A percentile compares a stretch with the other conserved stretches of the same genome.
Conservation (phyloP, 2,888 invertebrate species). For the Punctoribates punctum region DNA sequence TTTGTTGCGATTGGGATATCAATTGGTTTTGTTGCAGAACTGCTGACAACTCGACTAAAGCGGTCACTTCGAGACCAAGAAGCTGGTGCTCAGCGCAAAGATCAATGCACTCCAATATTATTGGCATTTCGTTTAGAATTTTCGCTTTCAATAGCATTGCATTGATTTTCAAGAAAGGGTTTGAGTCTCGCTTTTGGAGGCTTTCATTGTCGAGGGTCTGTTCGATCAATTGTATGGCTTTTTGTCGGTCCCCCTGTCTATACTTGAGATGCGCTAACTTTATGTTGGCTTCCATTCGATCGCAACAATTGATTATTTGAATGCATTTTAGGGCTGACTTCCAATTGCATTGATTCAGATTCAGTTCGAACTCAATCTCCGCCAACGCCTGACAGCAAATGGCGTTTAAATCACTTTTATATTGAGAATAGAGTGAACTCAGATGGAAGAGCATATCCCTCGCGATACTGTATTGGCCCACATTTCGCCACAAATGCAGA, state of each 20-base stretch:
- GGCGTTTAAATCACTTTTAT: slow-evolving; percentile 21
- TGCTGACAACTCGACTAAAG: slow-evolving; percentile 8
- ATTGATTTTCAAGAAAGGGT: slow-evolving; percentile 21
- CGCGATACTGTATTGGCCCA: slow-evolving; percentile 35
- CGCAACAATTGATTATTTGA: slow-evolving; percentile 34
- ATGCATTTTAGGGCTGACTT: slow-evolving; percentile 37
- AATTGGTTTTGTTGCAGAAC: not conserved
- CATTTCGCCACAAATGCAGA: slow-evolving; percentile 40
- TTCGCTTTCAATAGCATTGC: slow-evolving; percentile 26
- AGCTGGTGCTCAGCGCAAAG: not conserved
- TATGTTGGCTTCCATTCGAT: slow-evolving; percentile 34
- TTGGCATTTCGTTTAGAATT: slow-evolving; percentile 9
- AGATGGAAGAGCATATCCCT: slow-evolving; percentile 38
- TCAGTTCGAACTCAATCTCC: slow-evolving; percentile 43
- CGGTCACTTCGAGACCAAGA: not conserved
- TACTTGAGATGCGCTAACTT: slow-evolving; percentile 29
- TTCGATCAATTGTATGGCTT: slow-evolving; percentile 20
- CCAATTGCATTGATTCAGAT: slow-evolving; percentile 41
- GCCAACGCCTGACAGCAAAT: slow-evolving; percentile 43
- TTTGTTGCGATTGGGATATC: slow-evolving; percentile 19
- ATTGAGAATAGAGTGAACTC: slow-evolving; percentile 30
- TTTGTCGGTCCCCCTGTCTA: slow-evolving; percentile 26
- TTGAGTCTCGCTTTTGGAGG: slow-evolving; percentile 2
- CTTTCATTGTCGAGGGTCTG: slow-evolving; percentile 16
- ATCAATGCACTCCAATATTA: slow-evolving; percentile 23